Evolutionary conservation across 2,888 invertebrate species (phyloP).

Genomic region (Ischnura elegans): DNA sequence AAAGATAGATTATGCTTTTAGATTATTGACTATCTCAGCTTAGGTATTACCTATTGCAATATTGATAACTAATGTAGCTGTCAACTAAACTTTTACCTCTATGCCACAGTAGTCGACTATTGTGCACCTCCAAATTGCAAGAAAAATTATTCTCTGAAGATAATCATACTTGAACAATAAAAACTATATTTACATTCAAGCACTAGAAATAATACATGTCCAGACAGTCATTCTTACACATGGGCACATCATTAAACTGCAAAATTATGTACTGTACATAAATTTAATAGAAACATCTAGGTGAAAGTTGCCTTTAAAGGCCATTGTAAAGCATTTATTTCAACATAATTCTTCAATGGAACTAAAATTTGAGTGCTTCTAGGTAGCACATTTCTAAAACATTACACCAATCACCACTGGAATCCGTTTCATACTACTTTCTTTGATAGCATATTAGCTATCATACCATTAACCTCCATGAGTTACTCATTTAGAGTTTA

Average conservation of each 20-base stretch:
- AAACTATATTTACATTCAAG: slow-evolving; percentile 49
- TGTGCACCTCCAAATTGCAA: neutral
- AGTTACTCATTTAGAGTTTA: slow-evolving; percentile 22
- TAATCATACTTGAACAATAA: neutral
- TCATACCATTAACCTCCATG: neutral
- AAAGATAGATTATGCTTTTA: slow-evolving; percentile 46
- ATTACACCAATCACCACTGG: slow-evolving; percentile 60
- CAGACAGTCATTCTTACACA: slow-evolving; percentile 48
- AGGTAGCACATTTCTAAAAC: slow-evolving; percentile 47
- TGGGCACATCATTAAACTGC: neutral
- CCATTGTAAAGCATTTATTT: slow-evolving; percentile 21
- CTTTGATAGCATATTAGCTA: slow-evolving; percentile 4
- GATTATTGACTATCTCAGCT: slow-evolving; percentile 37
- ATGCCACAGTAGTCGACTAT: neutral
- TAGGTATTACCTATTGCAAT: slow-evolving; percentile 27
- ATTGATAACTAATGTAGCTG: slow-evolving; percentile 51
- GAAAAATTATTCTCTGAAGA: neutral
- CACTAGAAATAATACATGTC: slow-evolving; percentile 49
- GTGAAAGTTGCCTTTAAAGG: slow-evolving; percentile 11
- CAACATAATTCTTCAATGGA: neutral
- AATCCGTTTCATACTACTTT: slow-evolving; percentile 48
- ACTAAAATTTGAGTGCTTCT: slow-evolving; percentile 38
- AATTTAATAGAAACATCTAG: slow-evolving; percentile 1
- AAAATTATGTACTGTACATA: neutral
- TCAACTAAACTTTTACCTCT: slow-evolving; percentile 15